phyloP scores from a whole-genome alignment of 2,113 vertebrate genomes.

The Callocephalon fimbriatum region DNA sequence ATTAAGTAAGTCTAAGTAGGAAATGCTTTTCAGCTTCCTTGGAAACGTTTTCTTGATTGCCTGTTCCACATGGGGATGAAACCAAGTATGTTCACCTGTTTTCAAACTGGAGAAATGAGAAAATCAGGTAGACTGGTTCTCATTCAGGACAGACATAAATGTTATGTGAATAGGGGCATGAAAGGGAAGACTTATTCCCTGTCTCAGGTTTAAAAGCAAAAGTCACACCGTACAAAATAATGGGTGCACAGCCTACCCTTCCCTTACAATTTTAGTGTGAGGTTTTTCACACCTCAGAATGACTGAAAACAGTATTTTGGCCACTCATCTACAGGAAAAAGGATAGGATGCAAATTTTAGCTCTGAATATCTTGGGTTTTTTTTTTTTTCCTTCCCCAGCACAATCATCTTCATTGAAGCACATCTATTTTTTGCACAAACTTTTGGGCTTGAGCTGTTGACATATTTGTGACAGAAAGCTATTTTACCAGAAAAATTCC shows the following conservation, averaged over 20 bases:
- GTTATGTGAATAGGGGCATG: neutral
- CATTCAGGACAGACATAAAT: neutral
- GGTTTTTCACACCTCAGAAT: neutral
- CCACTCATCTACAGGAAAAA: neutral
- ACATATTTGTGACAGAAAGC: neutral
- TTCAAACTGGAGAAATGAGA: neutral
- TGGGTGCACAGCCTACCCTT: neutral
- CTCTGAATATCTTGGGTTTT: neutral
- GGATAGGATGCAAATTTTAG: neutral
- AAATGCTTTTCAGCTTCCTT: neutral
- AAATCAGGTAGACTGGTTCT: neutral
- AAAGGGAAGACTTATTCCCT: neutral
- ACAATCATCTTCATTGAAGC: neutral
- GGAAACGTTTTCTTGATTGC: neutral
- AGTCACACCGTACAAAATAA: neutral
- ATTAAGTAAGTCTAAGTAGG: neutral
- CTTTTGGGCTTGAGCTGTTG: neutral
- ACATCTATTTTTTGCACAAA: neutral
- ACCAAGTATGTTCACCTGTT: neutral
- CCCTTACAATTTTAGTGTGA: neutral
- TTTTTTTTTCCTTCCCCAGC: too few relatives aligned
- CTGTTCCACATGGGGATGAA: neutral
- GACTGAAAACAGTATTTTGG: neutral
- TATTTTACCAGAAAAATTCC: neutral
- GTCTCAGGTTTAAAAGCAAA: neutral